phyloP scores from a whole-genome alignment of 2,888 invertebrate species.

The Agrochola lychnidis region DNA sequence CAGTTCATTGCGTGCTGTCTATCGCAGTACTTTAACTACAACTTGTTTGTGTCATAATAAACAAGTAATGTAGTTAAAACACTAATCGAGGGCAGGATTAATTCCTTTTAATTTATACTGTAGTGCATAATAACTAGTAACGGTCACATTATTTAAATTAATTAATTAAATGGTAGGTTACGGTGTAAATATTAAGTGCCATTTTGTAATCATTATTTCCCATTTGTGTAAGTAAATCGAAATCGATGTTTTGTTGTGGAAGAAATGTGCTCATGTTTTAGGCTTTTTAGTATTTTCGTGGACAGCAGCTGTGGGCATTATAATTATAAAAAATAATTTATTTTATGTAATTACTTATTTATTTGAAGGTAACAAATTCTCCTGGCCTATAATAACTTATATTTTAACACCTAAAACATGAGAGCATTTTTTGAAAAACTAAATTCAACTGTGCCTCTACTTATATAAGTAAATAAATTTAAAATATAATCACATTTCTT shows the following conservation, averaged over 20 bases:
- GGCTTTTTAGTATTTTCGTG: background rate
- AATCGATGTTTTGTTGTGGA: conserved; percentile 52
- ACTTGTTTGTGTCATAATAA: conserved; percentile 84
- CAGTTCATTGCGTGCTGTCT: conserved; percentile 71
- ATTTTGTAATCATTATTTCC: conserved; percentile 77
- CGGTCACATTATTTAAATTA: conserved; percentile 67
- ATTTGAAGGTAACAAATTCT: background rate
- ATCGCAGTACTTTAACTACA: conserved; percentile 77
- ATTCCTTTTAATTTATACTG: conserved; percentile 62
- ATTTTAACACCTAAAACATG: conserved; percentile 34
- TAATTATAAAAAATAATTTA: background rate
- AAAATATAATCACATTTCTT: conserved; percentile 41
- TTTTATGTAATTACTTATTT: background rate
- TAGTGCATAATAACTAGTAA: conserved; percentile 57
- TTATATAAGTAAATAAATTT: conserved; percentile 15
- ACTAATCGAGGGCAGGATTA: conserved; percentile 63
- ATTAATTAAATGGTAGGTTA: conserved; percentile 66
- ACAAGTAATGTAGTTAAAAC: conserved; percentile 81
- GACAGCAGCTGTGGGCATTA: conserved; percentile 15
- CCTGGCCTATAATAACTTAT: too few species aligned
- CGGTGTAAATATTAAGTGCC: conserved; percentile 84
- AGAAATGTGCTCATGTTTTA: conserved; percentile 52
- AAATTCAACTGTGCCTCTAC: conserved; percentile 49
- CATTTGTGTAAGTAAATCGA: conserved; percentile 66
- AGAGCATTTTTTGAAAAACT: conserved; percentile 31